phyloP scores from a whole-genome alignment of 2,113 vertebrate species.

The Hemicordylus capensis region DNA sequence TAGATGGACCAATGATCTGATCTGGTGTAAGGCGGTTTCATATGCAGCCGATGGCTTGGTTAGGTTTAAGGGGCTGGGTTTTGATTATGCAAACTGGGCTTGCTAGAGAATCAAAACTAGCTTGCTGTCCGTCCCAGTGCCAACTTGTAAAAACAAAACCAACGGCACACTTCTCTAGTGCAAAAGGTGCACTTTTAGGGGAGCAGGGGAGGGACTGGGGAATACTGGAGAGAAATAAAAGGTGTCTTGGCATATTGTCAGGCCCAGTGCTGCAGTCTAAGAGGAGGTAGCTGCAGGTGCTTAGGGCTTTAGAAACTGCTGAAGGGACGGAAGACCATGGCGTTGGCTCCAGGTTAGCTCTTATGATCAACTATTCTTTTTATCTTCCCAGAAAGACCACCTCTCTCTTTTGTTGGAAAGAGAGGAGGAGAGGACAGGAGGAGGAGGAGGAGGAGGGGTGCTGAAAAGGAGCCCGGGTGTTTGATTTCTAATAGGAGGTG shows the following conservation, averaged over 20 bases:
- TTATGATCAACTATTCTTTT: constrained; percentile 92
- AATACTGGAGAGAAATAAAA: constrained; percentile 3
- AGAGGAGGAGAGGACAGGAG: constrained; percentile 34
- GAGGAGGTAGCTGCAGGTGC: constrained; percentile 88
- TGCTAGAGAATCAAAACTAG: not conserved
- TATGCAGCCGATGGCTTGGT: not conserved
- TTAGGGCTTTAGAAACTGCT: constrained; percentile 86
- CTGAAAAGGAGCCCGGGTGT: constrained; percentile 62
- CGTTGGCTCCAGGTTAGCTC: constrained; percentile 89
- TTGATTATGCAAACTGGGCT: not conserved
- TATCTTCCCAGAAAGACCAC: constrained; percentile 75
- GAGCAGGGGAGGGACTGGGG: not conserved
- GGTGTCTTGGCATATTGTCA: constrained; percentile 73
- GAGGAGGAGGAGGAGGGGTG: not conserved
- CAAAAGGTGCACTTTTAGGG: not conserved
- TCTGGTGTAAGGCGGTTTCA: no score
- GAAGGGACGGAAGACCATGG: constrained; percentile 86
- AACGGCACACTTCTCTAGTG: not conserved
- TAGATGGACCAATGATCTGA: no score
- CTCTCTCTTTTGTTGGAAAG: constrained; percentile 74
- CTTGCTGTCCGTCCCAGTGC: no score
- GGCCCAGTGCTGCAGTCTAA: constrained; percentile 76
- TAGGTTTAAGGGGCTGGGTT: not conserved
- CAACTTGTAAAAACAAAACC: no score
- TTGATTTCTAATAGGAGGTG: constrained; percentile 75